These are phyloP conservation scores for Gobius niger DNA, from an alignment of 2,113 vertebrate species.

Conservation along the genomic window DNA sequence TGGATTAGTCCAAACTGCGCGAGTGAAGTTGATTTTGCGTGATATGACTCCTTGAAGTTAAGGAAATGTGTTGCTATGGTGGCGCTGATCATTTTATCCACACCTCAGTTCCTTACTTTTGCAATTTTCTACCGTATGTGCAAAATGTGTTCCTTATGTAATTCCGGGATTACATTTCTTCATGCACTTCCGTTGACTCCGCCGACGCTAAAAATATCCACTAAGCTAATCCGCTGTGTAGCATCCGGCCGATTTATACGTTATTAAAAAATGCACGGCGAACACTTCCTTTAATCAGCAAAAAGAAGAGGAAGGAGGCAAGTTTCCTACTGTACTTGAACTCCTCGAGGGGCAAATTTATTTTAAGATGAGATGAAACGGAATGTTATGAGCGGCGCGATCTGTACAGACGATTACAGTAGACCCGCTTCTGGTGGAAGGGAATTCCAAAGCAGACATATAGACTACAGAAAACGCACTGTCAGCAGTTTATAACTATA, in stretches of 20 bases:
- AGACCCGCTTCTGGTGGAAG: neutral
- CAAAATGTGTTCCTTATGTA: neutral
- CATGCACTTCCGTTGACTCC: neutral
- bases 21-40: too few species aligned
- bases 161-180: neutral
- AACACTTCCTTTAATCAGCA: constrained; percentile 3
- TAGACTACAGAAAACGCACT: neutral
- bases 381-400: neutral
- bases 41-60: too few species aligned
- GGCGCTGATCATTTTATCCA: too few species aligned
- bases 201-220: neutral
- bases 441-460: neutral
- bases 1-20: too few species aligned
- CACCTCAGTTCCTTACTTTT: too few species aligned
- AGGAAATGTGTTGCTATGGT: too few species aligned
- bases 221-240: neutral
- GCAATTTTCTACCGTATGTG: too few species aligned
- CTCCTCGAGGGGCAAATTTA: neutral
- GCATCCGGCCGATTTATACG: neutral
- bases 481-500: too few species aligned
- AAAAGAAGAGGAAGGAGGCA: neutral
- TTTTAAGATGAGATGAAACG: constrained; percentile 3
- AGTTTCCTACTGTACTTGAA: neutral
- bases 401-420: neutral
- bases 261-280: neutral